Base-by-base conservation (phyloP, 2,888 invertebrate species). In the Ormyrus labotus region DNA sequence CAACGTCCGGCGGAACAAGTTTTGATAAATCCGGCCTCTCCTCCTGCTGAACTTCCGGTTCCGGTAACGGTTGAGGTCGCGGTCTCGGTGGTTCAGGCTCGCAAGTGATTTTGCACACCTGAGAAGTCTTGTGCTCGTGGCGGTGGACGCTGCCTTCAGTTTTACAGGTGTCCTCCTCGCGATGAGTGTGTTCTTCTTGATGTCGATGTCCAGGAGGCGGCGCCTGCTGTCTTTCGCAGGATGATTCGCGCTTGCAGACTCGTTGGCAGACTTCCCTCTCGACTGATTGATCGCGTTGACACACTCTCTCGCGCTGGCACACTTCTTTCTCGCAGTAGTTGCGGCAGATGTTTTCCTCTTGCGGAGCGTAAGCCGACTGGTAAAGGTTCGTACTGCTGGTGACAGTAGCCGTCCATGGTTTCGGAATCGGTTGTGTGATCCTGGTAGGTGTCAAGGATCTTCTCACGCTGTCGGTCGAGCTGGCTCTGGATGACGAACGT, bases 391-490 rank as follows among this genome's bases (percentile, higher is more conserved):
- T 82, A 4, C 88, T 87, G 0, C 87, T 83, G 0, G 87, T 87
- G 1, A 90, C 90, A 0, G 89, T 90, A 0, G 90, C 90, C 0
- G 88, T 89, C 91, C 91, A 91, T 0, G 91, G 90, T 68, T 87
- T 85, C 0, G 91, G 91, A 11, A 86, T 86, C 7, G 91, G 91
- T 51, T 91, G 91, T 34, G 86, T 86, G 53, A 91, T 91, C 63
- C 87, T 87, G 8, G 91, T 90, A 0, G 91, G 90, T 0, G 91
- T 91, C 63, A 91, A 72, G 0, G 91, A 91, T 60, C 91, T 84
- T 7, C 89, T 83, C 2, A 88, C 79, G n/a, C 89, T 88, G 34
- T 90, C 90, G 3, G 88, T 84, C 4, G 90, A 90, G 67, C 87
- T 86, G 0, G 90, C 85, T 70, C 87, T 84, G 1, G 87, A 86